Evolutionary conservation across 2,797 vertebrate species (phyloP), one percentile per base, ranked within the genome.

Genomic region (Lepilemur septentrionalis): DNA sequence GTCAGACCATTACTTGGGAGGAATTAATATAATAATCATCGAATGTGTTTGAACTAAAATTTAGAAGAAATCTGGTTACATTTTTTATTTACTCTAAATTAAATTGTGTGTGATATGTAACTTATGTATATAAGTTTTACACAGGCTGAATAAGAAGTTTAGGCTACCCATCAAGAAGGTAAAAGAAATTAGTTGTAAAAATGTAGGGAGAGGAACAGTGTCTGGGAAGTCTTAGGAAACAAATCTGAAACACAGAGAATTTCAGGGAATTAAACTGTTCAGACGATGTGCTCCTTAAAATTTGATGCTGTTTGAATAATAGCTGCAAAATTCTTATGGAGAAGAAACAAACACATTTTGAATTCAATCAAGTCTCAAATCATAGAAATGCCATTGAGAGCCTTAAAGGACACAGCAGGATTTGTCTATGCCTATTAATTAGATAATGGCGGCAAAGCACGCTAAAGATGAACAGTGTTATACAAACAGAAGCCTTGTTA

Each of bases 371-470:
- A 59, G 4, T 41, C 95, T 6, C 23, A 93, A 63, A 73, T 55
- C 46, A 32, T 48, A 93, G 38, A 86, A 81, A 95, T 87, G 12
- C 50, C 48, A 59, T 57, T 69, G 67, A 59, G 72, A 55, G n/a
- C 20, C 30, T 96, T 97, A 94, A 82, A 79, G 50, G 57, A 57
- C 69, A 78, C 43, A 96, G 55, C 61, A 96, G 70, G 38, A 65
- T 78, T 95, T 86, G n/a, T 67, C 38, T 87, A 14, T 86, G 9
- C 10, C 35, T 92, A 86, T 79, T 89, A 83, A 92, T 67, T 89
- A 87, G 69, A 46, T 50, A 73, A 57, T 32, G 12, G 79, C 83
- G 28, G n/a, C 15, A 83, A 93, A 90, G 25, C 23, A 22, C 30
- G 73, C 55, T 76, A n/a, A 95, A 46, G 52, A 63, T 85, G 23